Evolutionary conservation across 2,113 vertebrate genomes (phyloP).

Genomic region (Semnornis frantzii): DNA sequence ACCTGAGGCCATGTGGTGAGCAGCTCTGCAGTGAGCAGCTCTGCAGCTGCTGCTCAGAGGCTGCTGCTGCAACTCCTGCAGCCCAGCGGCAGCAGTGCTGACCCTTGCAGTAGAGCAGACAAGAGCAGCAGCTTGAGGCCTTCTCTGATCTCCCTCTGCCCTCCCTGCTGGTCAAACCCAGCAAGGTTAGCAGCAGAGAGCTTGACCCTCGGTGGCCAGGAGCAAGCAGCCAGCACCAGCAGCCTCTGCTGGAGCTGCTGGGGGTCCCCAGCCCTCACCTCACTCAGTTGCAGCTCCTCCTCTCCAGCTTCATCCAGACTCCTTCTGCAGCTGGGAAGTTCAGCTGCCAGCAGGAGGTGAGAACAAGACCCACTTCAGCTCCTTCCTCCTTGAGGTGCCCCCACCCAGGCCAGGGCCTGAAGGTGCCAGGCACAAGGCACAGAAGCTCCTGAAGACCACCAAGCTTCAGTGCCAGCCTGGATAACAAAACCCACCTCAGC

Average conservation of each 20-base stretch:
- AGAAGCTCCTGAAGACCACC: rapidly evolving
- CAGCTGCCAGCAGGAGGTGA: rapidly evolving
- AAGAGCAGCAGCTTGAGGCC: background rate
- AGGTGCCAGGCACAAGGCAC: no score
- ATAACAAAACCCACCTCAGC: background rate
- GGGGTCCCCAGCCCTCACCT: rapidly evolving
- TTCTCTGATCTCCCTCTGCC: background rate
- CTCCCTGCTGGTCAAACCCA: background rate
- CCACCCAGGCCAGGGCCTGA: no score
- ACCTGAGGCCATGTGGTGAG: no score
- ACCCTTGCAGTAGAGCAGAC: background rate
- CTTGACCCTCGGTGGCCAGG: rapidly evolving
- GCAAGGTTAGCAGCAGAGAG: background rate
- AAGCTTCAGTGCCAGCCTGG: rapidly evolving
- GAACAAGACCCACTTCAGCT: no score
- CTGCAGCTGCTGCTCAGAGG: no score
- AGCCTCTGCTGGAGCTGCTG: rapidly evolving
- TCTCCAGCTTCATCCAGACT: background rate
- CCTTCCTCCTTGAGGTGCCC: background rate
- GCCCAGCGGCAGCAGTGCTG: background rate
- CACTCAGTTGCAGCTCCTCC: rapidly evolving
- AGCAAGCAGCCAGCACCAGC: background rate
- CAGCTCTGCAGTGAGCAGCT: no score
- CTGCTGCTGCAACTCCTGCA: background rate
- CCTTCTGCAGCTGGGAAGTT: rapidly evolving